Conservation (phyloP, 2,888 invertebrate species). For the Cerceris ruficornis region DNA sequence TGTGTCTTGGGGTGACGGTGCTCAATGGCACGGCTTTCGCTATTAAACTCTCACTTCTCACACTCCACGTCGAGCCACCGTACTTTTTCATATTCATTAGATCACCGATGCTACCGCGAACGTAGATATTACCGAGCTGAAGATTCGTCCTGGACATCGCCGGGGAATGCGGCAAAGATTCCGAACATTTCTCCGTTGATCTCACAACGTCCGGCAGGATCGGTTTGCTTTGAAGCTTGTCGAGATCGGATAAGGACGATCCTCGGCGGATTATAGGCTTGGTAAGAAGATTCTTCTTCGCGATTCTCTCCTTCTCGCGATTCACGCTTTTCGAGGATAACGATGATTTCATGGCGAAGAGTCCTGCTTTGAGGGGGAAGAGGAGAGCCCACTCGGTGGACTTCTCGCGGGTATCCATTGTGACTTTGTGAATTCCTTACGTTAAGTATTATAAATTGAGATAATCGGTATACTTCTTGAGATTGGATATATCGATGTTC, state of each 20-base stretch:
- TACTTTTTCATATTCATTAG: slow-evolving; percentile 90
- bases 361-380: slow-evolving; percentile 84
- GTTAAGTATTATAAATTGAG: no score
- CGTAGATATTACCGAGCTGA: slow-evolving; percentile 70
- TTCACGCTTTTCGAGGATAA: slow-evolving; percentile 75
- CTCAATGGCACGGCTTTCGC: slow-evolving; percentile 89
- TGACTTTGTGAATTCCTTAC: neutral
- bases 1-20: slow-evolving; percentile 86
- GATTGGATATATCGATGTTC: no score
- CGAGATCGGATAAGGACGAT: slow-evolving; percentile 89
- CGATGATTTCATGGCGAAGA: slow-evolving; percentile 84
- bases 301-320: slow-evolving; percentile 68
- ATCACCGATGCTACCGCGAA: slow-evolving; percentile 88
- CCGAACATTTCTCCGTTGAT: slow-evolving; percentile 81
- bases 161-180: slow-evolving; percentile 83
- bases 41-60: slow-evolving; percentile 88
- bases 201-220: slow-evolving; percentile 82
- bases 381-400: slow-evolving; percentile 84
- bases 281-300: slow-evolving; percentile 56
- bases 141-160: slow-evolving; percentile 82
- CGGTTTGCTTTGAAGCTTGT: slow-evolving; percentile 83
- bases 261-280: slow-evolving; percentile 85
- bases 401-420: slow-evolving; percentile 82
- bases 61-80: slow-evolving; percentile 88
- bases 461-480: no score